These are phyloP conservation scores for Hedychridium roseum DNA, from an alignment of 2,888 invertebrate genomes.

Conservation along the genomic window DNA sequence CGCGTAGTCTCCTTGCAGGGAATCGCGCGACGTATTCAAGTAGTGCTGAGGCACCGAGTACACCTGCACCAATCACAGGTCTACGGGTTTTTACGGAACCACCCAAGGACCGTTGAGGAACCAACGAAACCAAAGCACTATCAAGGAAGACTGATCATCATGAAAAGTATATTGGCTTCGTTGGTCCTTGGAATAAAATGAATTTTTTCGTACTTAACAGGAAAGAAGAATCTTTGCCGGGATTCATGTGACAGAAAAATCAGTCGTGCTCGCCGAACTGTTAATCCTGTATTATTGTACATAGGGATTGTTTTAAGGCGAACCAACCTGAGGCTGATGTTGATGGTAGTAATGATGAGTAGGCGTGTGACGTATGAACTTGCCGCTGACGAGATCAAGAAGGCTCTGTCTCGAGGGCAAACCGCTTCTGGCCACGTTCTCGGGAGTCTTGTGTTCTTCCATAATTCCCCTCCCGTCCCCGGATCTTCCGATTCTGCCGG, in stretches of 20 bases:
- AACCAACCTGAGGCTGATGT: slow-evolving; percentile 54
- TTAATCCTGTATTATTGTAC: no score
- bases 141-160: no score
- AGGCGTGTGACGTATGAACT: slow-evolving; percentile 58
- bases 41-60: slow-evolving; percentile 68
- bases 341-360: slow-evolving; percentile 59
- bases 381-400: slow-evolving; percentile 59
- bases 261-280: no score
- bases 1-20: slow-evolving; percentile 75
- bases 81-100: slow-evolving; percentile 2
- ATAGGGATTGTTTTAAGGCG: no score
- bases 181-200: no score
- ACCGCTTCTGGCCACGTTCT: slow-evolving; percentile 53
- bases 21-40: slow-evolving; percentile 78
- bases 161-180: no score
- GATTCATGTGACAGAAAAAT: no score
- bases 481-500: slow-evolving; percentile 31
- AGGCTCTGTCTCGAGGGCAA: slow-evolving; percentile 58
- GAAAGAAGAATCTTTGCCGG: no score
- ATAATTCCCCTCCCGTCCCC: slow-evolving; percentile 38
- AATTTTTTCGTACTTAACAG: no score
- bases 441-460: slow-evolving; percentile 59
- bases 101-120: no score
- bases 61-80: slow-evolving; percentile 47
- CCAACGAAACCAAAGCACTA: no score